These are phyloP conservation scores for Orthonevra nobilis DNA, from an alignment of 2,888 invertebrate genomes.

Conservation along the genomic window DNA sequence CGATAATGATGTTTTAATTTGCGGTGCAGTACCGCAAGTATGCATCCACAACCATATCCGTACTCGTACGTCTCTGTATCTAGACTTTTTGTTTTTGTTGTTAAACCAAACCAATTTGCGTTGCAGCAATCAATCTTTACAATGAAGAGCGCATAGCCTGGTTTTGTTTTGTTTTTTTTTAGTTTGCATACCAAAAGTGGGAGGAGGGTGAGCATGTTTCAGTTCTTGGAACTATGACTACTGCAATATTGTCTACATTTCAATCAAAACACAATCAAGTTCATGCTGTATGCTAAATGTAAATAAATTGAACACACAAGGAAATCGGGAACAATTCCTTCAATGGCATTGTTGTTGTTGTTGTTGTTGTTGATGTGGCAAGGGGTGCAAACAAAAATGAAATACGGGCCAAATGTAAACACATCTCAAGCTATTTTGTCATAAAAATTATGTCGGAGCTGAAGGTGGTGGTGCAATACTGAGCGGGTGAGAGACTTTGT, in stretches of 20 bases:
- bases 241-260: conserved; percentile 52
- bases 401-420: conserved; percentile 54
- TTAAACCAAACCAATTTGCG: conserved; percentile 22
- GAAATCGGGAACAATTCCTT: conserved; percentile 37
- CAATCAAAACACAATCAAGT: conserved; percentile 67
- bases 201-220: conserved; percentile 34
- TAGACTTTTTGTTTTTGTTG: conserved; percentile 21
- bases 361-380: conserved; percentile 7
- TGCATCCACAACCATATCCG: not conserved
- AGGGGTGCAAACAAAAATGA: conserved; percentile 47
- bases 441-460: conserved; percentile 54
- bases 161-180: too few species aligned
- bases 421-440: conserved; percentile 67
- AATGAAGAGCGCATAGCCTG: too few species aligned
- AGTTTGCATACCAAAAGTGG: conserved; percentile 8
- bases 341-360: not conserved
- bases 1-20: conserved; percentile 53
- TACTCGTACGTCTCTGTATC: not conserved
- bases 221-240: conserved; percentile 42
- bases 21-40: conserved; percentile 1
- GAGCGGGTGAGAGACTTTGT: conserved; percentile 10
- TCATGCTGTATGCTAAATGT: conserved; percentile 66
- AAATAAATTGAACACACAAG: conserved; percentile 61
- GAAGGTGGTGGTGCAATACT: conserved; percentile 1
- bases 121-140: conserved; percentile 47